phyloP scores from a whole-genome alignment of 2,888 invertebrate genomes.

The Sarcophaga variegata region DNA sequence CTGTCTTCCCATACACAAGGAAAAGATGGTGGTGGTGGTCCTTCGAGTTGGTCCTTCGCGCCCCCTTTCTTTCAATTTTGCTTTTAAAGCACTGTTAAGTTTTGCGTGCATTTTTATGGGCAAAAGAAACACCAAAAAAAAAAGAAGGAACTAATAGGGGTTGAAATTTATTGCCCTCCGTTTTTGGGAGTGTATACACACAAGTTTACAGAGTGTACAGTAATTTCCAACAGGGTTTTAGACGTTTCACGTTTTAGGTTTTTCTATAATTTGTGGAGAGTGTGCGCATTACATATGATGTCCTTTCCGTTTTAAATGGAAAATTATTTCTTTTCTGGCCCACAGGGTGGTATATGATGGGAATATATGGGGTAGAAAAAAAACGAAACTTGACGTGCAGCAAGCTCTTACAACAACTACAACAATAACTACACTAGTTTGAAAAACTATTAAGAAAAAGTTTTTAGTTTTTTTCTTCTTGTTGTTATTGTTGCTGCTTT shows the following conservation, averaged over 20 bases:
- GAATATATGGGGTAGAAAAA: conserved; percentile 27
- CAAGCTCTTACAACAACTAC: conserved; percentile 31
- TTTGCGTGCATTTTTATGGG: conserved; percentile 53
- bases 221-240: conserved; percentile 49
- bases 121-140: not conserved
- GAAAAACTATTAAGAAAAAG: conserved; percentile 29
- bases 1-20: conserved; percentile 33
- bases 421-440: not conserved
- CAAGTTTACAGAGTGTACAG: conserved; percentile 47
- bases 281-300: conserved; percentile 78
- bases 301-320: conserved; percentile 77
- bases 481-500: not conserved
- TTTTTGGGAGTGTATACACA: conserved; percentile 31
- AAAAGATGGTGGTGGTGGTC: not conserved
- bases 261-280: conserved; percentile 64
- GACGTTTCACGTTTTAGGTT: conserved; percentile 4
- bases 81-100: not conserved
- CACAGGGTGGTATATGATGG: not conserved
- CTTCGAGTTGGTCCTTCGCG: not conserved
- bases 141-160: not conserved
- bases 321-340: conserved; percentile 28
- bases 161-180: not conserved
- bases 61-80: not conserved
- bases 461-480: conserved; percentile 11
- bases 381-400: conserved; percentile 49